Base-by-base conservation (phyloP, 1,140 invertebrate genomes). In the Cydia fagiglandana region DNA sequence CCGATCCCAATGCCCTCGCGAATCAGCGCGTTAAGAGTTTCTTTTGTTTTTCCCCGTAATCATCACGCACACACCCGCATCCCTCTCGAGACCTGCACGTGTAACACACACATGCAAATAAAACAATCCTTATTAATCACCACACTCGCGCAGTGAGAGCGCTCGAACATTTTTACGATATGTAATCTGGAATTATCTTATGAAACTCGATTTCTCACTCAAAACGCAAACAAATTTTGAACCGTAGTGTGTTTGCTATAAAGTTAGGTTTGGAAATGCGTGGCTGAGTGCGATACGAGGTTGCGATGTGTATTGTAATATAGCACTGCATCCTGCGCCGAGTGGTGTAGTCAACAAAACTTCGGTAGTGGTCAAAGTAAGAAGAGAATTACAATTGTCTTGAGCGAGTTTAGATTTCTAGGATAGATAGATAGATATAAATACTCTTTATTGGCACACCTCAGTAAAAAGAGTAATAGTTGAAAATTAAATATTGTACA, bases 101-200 rank as follows among this genome's bases (percentile, higher is more conserved):
- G 38, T 41, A 41, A 61, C 56, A n/a, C 56, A 61, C 56, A 61
- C 56, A 61, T 20, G 56, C 9, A 61, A 61, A 61, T 24, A 61
- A 61, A 61, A 61, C 56, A 61, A 61, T 61, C 20, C 56, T 61
- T 9, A 61, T 61, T 61, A 61, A 61, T 61, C 56, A 61, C 12
- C 50, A 56, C 20, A 30, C 64, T n/a, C 64, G 30, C 64, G 24
- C 28, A 64, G 17, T 3, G 56, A 64, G 56, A 28, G 24, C 64
- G 64, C 28, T 68, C 30, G n/a, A 68, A 34, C 64, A 68, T 68
- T 68, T 68, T 68, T 68, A 68, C 64, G 64, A 68, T 68, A 68
- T 68, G 64, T 68, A 68, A 68, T 68, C 10, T 61, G 9, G 24
- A 61, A 56, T n/a, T 56, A 56, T 17, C 20, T 12, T 61, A 61